These are phyloP conservation scores for Shinisaurus crocodilurus DNA, from an alignment of 2,113 vertebrate genomes.

Conservation along the genomic window DNA sequence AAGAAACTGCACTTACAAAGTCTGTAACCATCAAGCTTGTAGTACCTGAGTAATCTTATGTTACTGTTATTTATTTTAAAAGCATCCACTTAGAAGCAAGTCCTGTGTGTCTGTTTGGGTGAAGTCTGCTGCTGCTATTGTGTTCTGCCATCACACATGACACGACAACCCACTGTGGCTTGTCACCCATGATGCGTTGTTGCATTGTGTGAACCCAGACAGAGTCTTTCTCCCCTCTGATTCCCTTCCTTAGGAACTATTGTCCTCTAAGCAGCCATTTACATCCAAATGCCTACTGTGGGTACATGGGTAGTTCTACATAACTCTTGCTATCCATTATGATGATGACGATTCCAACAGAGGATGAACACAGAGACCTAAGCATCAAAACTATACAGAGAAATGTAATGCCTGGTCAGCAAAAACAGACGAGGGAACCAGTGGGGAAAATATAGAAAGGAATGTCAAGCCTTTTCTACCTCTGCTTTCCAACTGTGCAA, in stretches of 20 bases:
- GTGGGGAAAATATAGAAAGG: neutral
- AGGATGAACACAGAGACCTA: neutral
- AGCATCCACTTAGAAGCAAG: too few relatives aligned
- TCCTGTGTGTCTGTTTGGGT: too few relatives aligned
- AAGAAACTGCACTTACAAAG: too few relatives aligned
- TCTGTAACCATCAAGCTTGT: too few relatives aligned
- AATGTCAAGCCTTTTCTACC: neutral
- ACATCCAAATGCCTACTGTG: neutral
- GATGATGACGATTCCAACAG: neutral
- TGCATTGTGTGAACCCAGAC: too few relatives aligned
- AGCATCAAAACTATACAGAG: neutral
- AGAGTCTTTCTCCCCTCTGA: neutral
- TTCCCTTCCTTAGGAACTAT: neutral
- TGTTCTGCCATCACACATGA: too few relatives aligned
- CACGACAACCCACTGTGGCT: too few relatives aligned
- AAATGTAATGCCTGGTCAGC: neutral
- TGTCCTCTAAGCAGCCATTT: neutral
- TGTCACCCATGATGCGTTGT: too few relatives aligned
- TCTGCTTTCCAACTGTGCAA: neutral
- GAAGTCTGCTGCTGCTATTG: too few relatives aligned
- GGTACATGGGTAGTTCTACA: neutral
- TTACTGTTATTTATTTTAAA: too few relatives aligned
- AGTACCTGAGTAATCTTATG: too few relatives aligned
- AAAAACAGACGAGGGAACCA: neutral
- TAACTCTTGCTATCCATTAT: neutral